phyloP scores from a whole-genome alignment of 2,113 vertebrate genomes.

The Climacteris rufus region DNA sequence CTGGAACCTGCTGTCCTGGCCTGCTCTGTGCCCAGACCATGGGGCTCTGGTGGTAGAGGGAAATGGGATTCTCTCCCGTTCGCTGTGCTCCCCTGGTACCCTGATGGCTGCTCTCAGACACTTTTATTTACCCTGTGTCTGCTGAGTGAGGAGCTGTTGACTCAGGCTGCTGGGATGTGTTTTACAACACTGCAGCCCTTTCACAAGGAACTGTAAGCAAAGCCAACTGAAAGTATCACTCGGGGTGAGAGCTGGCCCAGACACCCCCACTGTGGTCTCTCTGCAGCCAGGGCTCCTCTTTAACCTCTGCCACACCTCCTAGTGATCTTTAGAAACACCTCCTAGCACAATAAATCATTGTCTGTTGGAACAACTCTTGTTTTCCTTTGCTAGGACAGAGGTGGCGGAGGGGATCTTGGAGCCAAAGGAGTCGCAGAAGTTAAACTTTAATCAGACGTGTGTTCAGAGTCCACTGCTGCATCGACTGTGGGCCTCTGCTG shows the following conservation, averaged over 20 bases:
- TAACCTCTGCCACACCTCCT: neutral
- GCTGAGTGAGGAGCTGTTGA: neutral
- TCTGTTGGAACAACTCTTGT: neutral
- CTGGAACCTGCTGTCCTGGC: accelerated
- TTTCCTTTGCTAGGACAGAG: slow-evolving; percentile 77
- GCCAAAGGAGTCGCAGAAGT: slow-evolving; percentile 84
- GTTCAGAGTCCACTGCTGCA: slow-evolving; percentile 84
- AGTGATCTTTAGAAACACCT: neutral
- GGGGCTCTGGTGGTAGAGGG: neutral
- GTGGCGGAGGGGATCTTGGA: slow-evolving; percentile 88
- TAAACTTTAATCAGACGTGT: slow-evolving; percentile 83
- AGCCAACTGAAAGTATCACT: neutral
- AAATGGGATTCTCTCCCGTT: neutral
- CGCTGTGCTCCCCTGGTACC: neutral
- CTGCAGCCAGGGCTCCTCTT: neutral
- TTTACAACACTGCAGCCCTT: neutral
- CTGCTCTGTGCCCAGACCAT: neutral
- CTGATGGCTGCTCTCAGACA: neutral
- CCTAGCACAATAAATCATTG: neutral
- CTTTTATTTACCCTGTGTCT: neutral
- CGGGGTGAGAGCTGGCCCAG: neutral
- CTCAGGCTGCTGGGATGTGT: neutral
- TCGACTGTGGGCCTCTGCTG: slow-evolving; percentile 83
- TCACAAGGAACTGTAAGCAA: neutral
- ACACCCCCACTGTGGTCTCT: neutral